These are phyloP conservation scores for Spisula solida DNA, from an alignment of 2,888 invertebrate species.

Conservation along the genomic window DNA sequence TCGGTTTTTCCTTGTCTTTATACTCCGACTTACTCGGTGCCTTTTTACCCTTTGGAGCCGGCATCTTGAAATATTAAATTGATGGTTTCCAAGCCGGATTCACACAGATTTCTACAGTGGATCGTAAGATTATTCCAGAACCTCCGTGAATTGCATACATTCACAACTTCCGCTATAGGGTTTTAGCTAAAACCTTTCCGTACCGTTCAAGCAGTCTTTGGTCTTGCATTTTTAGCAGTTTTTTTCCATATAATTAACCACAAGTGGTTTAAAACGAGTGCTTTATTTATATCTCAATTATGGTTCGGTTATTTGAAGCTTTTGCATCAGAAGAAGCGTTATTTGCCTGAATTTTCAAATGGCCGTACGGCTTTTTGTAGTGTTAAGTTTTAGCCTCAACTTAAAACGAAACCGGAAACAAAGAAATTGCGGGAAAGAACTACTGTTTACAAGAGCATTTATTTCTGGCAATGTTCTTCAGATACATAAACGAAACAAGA, in stretches of 20 bases:
- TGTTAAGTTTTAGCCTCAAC: background rate
- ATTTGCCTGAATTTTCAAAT: background rate
- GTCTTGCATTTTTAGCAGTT: background rate
- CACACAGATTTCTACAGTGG: conserved; percentile 18
- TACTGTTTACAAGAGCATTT: background rate
- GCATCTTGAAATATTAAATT: conserved; percentile 50
- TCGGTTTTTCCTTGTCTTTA: conserved; percentile 92
- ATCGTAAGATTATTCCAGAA: conserved; percentile 35
- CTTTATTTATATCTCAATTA: background rate
- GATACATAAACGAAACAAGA: conserved; percentile 19
- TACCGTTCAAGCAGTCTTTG: background rate
- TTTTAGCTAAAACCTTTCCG: background rate
- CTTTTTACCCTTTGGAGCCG: conserved; percentile 49
- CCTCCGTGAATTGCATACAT: conserved; percentile 30
- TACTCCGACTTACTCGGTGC: conserved; percentile 83
- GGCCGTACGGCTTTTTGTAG: background rate
- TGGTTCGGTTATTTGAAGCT: background rate
- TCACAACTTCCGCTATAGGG: conserved; percentile 19
- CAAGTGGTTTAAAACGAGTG: background rate
- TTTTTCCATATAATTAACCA: background rate
- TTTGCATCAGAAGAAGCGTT: background rate
- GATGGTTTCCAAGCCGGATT: background rate
- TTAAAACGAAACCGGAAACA: conserved; percentile 26
- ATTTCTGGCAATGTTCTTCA: conserved; percentile 33
- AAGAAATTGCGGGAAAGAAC: conserved; percentile 24